Base-by-base conservation (phyloP, 2,888 invertebrate species). In the Cryptocheilus praepositus region DNA sequence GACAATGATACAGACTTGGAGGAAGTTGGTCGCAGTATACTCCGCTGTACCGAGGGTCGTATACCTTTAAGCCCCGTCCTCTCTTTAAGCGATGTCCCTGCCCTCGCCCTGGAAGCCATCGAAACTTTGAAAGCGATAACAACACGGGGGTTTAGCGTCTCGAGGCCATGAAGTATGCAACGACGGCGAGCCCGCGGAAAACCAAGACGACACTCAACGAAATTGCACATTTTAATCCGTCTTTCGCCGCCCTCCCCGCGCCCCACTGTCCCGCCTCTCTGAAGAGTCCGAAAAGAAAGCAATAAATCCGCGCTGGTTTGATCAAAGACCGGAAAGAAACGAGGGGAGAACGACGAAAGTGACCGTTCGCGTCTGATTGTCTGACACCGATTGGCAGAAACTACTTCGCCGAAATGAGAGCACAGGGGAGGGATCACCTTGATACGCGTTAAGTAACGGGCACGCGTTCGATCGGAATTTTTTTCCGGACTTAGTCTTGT, bases 151-250 rank as follows among this genome's bases (percentile, higher is more conserved):
- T 28, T 70, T 61, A 57, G 56, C 22, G 54, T 21, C 51, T 18
- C 4, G 49, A 11, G 15, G 52, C 25, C 46, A n/a, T 53, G 36
- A 64, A 36, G 61, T 36, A 52, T 57, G 18, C 45, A 51, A 25
- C 36, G 45, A 54, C 44, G 16, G 58, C 43, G 36, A 56, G 21
- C 15, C 55, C n/a, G 4, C 15, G 25, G 43, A 60, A 45, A 36
- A 21, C 43, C 43, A 54, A 64, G 55, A 16, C 13, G 67, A 61
- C 67, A 72, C 70, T 70, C 52, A 57, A 54, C 59, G 28, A 72
- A 72, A 72, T 67, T 72, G 72, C 63, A 61, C 72, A 59, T 72
- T 72, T 70, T 72, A 72, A 72, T 72, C 52, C 61, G 59, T 70
- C 60, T 43, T 53, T 53, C 28, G 25, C 5, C 51, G 58, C 55